Evolutionary conservation across 2,113 vertebrate genomes (phyloP).

Genomic region (Neolamprologus brichardi): DNA sequence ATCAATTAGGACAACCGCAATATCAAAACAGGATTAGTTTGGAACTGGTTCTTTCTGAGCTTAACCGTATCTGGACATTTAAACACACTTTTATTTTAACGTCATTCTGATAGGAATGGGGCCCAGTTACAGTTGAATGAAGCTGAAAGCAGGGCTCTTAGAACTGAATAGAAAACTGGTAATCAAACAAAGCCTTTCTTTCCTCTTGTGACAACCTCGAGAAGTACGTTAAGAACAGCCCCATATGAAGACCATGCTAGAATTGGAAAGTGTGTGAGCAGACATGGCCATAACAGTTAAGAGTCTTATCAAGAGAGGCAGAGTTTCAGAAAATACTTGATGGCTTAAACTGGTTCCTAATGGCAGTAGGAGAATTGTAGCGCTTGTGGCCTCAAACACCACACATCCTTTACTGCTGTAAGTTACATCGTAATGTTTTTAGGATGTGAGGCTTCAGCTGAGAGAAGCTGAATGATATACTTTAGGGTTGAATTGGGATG

Average conservation of each 20-base stretch:
- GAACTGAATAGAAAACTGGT: neutral
- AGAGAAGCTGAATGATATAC: slow-evolving; percentile 49
- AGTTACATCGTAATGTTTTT: slow-evolving; percentile 40
- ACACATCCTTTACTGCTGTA: neutral
- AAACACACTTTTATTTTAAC: neutral
- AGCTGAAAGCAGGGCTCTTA: neutral
- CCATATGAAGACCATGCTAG: neutral
- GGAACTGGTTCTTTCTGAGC: neutral
- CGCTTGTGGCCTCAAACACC: neutral
- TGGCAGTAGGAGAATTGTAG: neutral
- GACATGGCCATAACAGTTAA: neutral
- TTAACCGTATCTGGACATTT: neutral
- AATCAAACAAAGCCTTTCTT: slow-evolving; percentile 6
- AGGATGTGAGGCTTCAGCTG: slow-evolving; percentile 23
- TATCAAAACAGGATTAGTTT: neutral
- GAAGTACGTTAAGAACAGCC: neutral
- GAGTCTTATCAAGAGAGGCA: neutral
- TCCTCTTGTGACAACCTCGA: neutral
- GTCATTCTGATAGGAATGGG: neutral
- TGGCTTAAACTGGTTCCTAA: neutral
- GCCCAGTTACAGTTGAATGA: neutral
- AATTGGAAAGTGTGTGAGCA: neutral
- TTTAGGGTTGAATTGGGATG: slow-evolving; percentile 48
- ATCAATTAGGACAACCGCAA: neutral
- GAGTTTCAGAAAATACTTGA: neutral